Conservation (phyloP, 2,113 vertebrate genomes). For the Bubo bubo region DNA sequence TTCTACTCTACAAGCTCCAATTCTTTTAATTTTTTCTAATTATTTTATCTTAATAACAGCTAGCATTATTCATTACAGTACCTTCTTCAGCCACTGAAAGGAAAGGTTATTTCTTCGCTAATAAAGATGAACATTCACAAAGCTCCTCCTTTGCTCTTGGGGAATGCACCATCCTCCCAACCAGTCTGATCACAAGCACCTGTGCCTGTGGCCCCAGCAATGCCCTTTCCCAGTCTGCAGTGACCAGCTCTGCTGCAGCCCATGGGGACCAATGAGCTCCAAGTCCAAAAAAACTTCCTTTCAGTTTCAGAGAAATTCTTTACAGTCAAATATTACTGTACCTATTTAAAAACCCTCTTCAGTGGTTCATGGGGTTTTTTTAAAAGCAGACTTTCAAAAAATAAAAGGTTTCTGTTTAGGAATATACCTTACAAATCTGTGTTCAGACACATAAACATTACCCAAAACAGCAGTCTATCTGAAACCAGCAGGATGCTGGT, state of each 20-base stretch:
- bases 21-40: not conserved
- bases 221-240: not conserved
- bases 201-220: not conserved
- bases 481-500: not conserved
- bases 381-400: not conserved
- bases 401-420: not conserved
- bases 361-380: not conserved
- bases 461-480: not conserved
- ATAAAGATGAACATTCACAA: not conserved
- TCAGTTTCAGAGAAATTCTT: not conserved
- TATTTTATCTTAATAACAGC: not conserved
- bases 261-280: fast-evolving
- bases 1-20: not conserved
- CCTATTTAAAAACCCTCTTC: not conserved
- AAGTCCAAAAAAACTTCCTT: not conserved
- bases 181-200: not conserved
- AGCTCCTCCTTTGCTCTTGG: not conserved
- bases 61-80: not conserved
- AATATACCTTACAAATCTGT: not conserved
- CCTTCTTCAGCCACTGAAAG: not conserved
- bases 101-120: not conserved
- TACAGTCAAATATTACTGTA: not conserved
- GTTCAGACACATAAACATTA: not conserved
- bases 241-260: not conserved
- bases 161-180: fast-evolving